Evolutionary conservation across 2,797 vertebrate genomes (phyloP).

Genomic region (Rhodeus uyekii): DNA sequence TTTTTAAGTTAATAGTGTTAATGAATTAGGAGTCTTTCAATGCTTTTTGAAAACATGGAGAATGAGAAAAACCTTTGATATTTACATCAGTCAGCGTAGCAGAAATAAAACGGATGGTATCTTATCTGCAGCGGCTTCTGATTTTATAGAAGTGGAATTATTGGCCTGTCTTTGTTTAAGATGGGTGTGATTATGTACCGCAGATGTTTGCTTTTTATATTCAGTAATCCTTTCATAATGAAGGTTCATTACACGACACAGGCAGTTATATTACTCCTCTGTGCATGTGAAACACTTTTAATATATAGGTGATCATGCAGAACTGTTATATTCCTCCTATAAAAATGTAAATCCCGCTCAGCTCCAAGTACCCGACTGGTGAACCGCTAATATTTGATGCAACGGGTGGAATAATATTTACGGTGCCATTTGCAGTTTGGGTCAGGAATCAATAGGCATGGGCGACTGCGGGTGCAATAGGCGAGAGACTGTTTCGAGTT

Average conservation of each 20-base stretch:
- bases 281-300: not conserved
- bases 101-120: not conserved
- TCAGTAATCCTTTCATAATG: conserved; percentile 22
- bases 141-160: conserved; percentile 31
- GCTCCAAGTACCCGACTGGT: not conserved
- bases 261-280: conserved; percentile 1
- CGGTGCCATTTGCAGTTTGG: too few relatives aligned
- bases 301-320: not conserved
- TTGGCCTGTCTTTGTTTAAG: conserved; percentile 3
- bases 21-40: conserved; percentile 24
- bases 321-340: conserved; percentile 2
- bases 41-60: conserved; percentile 3
- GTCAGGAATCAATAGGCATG: too few relatives aligned
- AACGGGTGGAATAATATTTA: too few relatives aligned
- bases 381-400: too few relatives aligned
- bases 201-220: conserved; percentile 23
- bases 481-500: too few relatives aligned
- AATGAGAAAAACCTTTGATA: conserved; percentile 18
- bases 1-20: conserved; percentile 26
- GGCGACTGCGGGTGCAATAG: too few relatives aligned
- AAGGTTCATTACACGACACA: conserved; percentile 15
- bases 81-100: not conserved
- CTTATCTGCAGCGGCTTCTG: not conserved
- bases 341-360: not conserved
- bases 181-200: not conserved